Evolutionary conservation across 92 coral and sea anemone genomes (phyloP), one percentile per base, ranked within the genome.

Genomic region (Parazoanthus swiftii): DNA sequence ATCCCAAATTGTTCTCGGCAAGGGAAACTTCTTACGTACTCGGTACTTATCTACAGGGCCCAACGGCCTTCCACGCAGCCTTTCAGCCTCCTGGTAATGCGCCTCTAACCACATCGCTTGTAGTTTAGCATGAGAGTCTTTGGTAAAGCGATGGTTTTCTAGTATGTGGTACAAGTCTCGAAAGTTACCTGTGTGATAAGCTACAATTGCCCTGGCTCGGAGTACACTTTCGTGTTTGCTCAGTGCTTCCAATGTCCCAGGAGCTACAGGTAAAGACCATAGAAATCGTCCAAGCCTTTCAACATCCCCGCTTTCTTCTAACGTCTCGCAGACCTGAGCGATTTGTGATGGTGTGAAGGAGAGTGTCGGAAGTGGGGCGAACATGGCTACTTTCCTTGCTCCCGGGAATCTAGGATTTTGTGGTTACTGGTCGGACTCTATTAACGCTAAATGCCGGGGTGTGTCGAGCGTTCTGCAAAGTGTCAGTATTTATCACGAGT

Each of bases 51-150:
- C 99, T 39, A 97, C 99, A 37, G 99, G 99, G 16, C 99, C 99
- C 65, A 97, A 89, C 14, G 98, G 97, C 86, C 99, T 94, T 78
- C 99, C 99, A 56, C 99, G 95, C 83, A 97, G 98, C 74, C 99
- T 89, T 81, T 97, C 99, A 4, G 99, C 99, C 74, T 97, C 99
- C 79, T 94, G 96, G 77, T 97, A 97, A 54, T 97, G 99, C 88
- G 99, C 99, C 85, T 97, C 99, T 74, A 97, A 81, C 99, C 99
- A 97, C 99, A 97, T 97, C 88, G 98, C 97, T 85, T 97, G 99
- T 66, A 97, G 92, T 89, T 95, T 97, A 46, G 98, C 95, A 82
- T 97, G 99, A 42, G 98, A 95, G 73, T 97, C 99, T 70, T 94
- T 96, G 25, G 95, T 94, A 90, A 97, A 97, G 63, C 99, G 94